These are phyloP conservation scores for Stegophylla sp. DNA, from an alignment of 2,888 invertebrate species.

Conservation along the genomic window DNA sequence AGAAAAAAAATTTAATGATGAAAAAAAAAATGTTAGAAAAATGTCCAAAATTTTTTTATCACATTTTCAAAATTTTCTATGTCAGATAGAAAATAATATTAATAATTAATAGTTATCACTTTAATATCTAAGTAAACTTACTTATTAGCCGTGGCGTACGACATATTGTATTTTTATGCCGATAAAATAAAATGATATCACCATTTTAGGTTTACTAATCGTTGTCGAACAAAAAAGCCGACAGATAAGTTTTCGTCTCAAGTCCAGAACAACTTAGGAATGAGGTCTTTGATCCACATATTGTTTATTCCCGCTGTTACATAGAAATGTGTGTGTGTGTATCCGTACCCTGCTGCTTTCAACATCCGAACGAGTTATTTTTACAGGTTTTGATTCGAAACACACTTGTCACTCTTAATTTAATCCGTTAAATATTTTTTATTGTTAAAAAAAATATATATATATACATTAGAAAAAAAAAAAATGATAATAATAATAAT, in stretches of 20 bases:
- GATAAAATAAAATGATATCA: no score
- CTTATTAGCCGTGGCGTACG: no score
- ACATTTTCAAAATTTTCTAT: no score
- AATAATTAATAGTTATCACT: no score
- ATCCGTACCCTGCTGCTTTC: slow-evolving; percentile 38
- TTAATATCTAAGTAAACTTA: no score
- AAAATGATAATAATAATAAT: neutral
- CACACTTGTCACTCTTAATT: slow-evolving; percentile 45
- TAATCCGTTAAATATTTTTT: slow-evolving; percentile 43
- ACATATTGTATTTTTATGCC: no score
- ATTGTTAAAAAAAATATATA: slow-evolving; percentile 1
- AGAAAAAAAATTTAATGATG: no score
- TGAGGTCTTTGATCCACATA: slow-evolving; percentile 31
- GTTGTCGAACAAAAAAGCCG: no score
- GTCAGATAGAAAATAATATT: no score
- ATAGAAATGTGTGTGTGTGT: slow-evolving; percentile 1
- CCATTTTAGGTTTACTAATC: no score
- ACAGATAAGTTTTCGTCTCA: neutral
- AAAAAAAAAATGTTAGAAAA: no score
- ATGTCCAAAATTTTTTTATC: no score
- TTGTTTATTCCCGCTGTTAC: slow-evolving; percentile 42
- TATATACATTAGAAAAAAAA: neutral
- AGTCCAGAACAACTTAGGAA: neutral
- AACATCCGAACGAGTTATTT: slow-evolving; percentile 33
- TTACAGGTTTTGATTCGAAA: slow-evolving; percentile 28